Evolutionary conservation across 2,797 vertebrate species (phyloP), one percentile per base, ranked within the genome.

Genomic region (Rhinatrema bivittatum): DNA sequence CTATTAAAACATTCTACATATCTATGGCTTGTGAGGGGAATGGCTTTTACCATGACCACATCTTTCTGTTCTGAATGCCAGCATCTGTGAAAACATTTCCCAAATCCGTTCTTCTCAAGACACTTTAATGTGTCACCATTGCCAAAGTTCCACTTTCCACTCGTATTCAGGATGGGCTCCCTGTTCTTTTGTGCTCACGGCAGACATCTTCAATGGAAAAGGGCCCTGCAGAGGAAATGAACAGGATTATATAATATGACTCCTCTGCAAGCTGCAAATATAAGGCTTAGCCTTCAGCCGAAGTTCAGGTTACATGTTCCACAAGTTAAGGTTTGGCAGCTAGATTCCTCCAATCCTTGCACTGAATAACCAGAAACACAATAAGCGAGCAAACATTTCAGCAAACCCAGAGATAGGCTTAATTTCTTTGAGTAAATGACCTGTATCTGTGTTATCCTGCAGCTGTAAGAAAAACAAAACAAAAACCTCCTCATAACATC

Each of bases 181-280:
- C 39, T 42, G 29, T 20, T 36, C 46, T 26, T 42, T 50, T 50
- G 46, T 42, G 39, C 32, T 46, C 19, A 20, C 33, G 15, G 28
- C 34, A 37, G 39, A 50, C 46, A 50, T 50, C 46, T 39, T 32
- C 42, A 20, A 28, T 11, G 26, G 16, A 24, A 20, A 21, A 9
- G 33, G 39, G 33, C 46, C 39, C 71, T 68, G 58, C 70, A 62
- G 60, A 66, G 62, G 60, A 74, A 81, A 68, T 68, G 72, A 70
- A 74, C 70, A 36, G 60, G 66, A 66, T 78, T 78, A 65, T 65
- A 65, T 70, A 72, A 68, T 65, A 65, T 69, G 74, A 68, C 58
- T 72, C 52, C 57, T 79, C 62, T 64, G 59, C 50, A 64, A 63
- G 53, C 38, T 50, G 41, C 28, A 65, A 53, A 50, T 42, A 73